Conservation (phyloP, 2,797 vertebrate genomes). For the Liparis tanakae region DNA sequence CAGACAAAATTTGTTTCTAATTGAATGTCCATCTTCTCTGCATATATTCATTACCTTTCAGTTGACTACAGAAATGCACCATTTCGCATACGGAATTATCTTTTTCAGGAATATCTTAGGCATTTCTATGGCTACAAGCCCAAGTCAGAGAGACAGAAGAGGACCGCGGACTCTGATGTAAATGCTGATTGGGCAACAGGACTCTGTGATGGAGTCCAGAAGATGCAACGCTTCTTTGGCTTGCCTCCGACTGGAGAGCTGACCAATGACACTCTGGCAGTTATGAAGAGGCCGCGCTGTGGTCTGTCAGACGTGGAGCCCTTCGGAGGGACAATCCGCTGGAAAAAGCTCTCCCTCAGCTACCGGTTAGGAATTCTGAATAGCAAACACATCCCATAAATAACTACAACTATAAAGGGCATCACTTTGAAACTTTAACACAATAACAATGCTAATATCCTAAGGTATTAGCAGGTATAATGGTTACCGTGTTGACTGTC, state of each 20-base stretch:
- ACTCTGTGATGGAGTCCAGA: conserved; percentile 51
- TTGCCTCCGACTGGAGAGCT: conserved; percentile 67
- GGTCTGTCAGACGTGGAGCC: conserved; percentile 75
- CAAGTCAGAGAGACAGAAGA: conserved; percentile 41
- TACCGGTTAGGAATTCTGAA: conserved; percentile 67
- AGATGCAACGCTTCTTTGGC: conserved; percentile 76
- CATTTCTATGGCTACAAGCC: conserved; percentile 67
- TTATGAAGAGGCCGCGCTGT: conserved; percentile 74
- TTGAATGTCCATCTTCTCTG: background rate
- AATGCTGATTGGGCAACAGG: background rate
- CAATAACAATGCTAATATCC: background rate
- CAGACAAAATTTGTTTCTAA: background rate
- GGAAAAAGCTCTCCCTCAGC: conserved; percentile 68
- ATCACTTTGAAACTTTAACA: background rate
- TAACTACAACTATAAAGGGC: background rate
- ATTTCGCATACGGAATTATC: conserved; percentile 8
- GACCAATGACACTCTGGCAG: conserved; percentile 62
- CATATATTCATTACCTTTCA: background rate
- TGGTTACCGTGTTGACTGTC: background rate
- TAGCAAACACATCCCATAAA: background rate
- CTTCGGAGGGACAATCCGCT: conserved; percentile 56
- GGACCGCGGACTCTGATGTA: conserved; percentile 4
- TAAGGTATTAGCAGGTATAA: background rate
- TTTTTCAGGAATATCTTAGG: conserved; percentile 66
- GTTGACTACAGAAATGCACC: background rate